Evolutionary conservation across 64 coral and sea anemone genomes (phyloP), one percentile per base, ranked within the genome.

Genomic region (Montipora cactus): DNA sequence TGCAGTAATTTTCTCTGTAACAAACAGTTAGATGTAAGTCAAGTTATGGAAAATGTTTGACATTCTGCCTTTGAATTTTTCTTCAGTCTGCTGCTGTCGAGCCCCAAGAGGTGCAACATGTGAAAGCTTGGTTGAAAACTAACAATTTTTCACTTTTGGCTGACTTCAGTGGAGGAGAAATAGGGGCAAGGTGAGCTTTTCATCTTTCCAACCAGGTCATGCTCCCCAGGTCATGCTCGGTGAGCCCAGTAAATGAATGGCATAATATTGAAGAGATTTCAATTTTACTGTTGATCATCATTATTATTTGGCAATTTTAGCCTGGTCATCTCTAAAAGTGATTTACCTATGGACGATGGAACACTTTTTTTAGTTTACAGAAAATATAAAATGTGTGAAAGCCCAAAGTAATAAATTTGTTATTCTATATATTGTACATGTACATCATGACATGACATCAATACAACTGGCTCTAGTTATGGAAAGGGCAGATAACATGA

Each of bases 141-240:
- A 87, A 92, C 64, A 79, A 92, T 28, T 99, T 99, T 90, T 86
- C 71, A 19, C 91, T 99, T 37, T 47, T 99, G 61, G 98, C 95
- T 55, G 95, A 99, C 76, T 85, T 99, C 21, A 94, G 94, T 90
- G 98, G 92, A 81, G 98, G 98, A 53, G 89, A 92, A 53, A 70
- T 99, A 22, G 95, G 96, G 21, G 89, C 90, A 44, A 92, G 98
- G 98, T 99, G 72, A 77, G 91, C 68, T 14, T 57, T 57, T 6
- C 6, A 57, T 6, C 7, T 57, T 11, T 57, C 11, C 53, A 37
- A 2, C 37, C 37, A 37, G 37, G 37, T 37, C 37, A 37, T 37
- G 11, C 3, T 57, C 53, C 53, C 37, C 37, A 37, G 37, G 37
- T 37, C 37, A 37, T 37, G 11, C 3, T 57, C 53, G 2, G 2